Conservation (phyloP, 2,888 invertebrate genomes). For the Lymantria dispar region DNA sequence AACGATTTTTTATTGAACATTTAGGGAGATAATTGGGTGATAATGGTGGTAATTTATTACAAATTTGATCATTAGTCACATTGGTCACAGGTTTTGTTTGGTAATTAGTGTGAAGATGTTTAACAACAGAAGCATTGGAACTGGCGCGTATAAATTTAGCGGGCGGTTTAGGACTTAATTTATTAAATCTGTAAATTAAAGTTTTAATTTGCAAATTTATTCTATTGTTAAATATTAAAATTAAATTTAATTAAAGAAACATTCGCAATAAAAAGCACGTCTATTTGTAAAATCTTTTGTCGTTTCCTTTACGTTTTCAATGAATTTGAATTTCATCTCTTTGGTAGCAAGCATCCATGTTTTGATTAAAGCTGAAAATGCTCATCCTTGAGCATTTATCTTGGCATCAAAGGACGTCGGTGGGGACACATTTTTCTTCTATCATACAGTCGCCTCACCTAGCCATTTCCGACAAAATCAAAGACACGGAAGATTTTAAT, state of each 20-base stretch:
- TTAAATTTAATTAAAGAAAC: neutral
- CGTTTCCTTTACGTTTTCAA: conserved; percentile 15
- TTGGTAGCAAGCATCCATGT: conserved; percentile 19
- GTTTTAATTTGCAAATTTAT: neutral
- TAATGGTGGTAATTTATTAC: conserved; percentile 27
- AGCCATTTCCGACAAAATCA: conserved; percentile 74
- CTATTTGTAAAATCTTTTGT: conserved; percentile 3
- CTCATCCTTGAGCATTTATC: conserved; percentile 47
- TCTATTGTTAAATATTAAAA: neutral
- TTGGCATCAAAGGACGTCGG: conserved; percentile 50
- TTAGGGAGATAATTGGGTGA: conserved; percentile 12
- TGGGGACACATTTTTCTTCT: conserved; percentile 30
- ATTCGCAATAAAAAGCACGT: neutral
- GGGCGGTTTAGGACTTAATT: conserved; percentile 16
- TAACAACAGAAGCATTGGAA: conserved; percentile 29
- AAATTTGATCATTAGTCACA: conserved; percentile 34
- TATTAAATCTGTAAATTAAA: conserved; percentile 44
- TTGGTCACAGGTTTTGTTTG: conserved; percentile 5
- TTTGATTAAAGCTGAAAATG: conserved; percentile 36
- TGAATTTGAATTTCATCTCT: conserved; percentile 17
- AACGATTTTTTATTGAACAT: conserved; percentile 7
- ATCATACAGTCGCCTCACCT: conserved; percentile 27
- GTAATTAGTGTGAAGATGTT: conserved; percentile 11
- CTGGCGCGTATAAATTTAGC: conserved; percentile 34
- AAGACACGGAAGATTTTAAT: conserved; percentile 80